Conservation (phyloP, 2,888 invertebrate species). For the Embidobia sp. region DNA sequence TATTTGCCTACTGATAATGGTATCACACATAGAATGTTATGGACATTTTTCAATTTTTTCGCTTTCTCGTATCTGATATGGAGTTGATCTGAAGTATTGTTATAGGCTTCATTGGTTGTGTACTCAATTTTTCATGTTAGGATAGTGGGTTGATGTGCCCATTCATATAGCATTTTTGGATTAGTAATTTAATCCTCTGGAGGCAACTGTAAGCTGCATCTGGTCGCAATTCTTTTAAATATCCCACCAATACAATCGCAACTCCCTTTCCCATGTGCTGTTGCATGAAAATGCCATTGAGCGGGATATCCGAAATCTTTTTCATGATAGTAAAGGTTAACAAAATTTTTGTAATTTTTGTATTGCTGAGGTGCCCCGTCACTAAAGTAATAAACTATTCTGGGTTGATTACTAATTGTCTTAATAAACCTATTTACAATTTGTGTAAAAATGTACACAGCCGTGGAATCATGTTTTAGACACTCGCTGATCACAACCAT, state of each 20-base stretch:
- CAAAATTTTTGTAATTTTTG: slow-evolving; percentile 44
- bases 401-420: neutral
- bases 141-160: too few species aligned
- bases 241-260: slow-evolving; percentile 24
- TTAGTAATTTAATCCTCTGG: slow-evolving; percentile 15
- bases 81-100: too few species aligned
- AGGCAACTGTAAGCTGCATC: slow-evolving; percentile 21
- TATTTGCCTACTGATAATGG: too few species aligned
- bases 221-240: slow-evolving; percentile 12
- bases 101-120: too few species aligned
- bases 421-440: slow-evolving; percentile 20
- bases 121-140: too few species aligned
- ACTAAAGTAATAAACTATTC: slow-evolving; percentile 27
- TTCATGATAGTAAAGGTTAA: slow-evolving; percentile 15
- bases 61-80: too few species aligned
- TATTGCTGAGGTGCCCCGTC: slow-evolving; percentile 47
- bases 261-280: slow-evolving; percentile 30
- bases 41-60: too few species aligned
- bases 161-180: too few species aligned
- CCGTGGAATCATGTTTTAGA: slow-evolving; percentile 35
- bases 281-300: slow-evolving; percentile 31
- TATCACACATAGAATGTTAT: too few species aligned
- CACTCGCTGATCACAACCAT: slow-evolving; percentile 28
- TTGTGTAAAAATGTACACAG: slow-evolving; percentile 26
- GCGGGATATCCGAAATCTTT: slow-evolving; percentile 16